Evolutionary conservation across 2,888 invertebrate genomes (phyloP), one percentile per base, ranked within the genome.

Genomic region (Tuberolachnus salignus): DNA sequence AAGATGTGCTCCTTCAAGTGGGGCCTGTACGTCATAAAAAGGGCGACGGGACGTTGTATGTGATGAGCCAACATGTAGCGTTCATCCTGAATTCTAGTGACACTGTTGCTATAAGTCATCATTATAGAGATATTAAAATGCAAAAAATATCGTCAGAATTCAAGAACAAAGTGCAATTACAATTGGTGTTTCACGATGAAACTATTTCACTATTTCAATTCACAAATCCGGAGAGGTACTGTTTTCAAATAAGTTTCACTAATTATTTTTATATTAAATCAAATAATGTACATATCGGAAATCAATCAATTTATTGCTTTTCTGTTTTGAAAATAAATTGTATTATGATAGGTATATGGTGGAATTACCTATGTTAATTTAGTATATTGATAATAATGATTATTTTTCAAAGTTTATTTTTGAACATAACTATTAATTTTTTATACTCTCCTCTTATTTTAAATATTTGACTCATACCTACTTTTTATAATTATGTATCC

Each of bases 111-210:
- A 93, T 97, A 81, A 96, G 95, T 80, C 95, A 97, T 87, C 91
- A 92, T 85, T 98, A 95, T 87, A 92, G 94, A 81, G 97, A 98
- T 86, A 97, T 98, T 82, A 98, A 97, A 90, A 95, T 92, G 82
- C 98, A 99, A 89, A 97, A 98, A 87, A 98, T 99, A 83, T 94
- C 94, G 42, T 97, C 98, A 0, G 97, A 92, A 83, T 97, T 96
- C 42, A 99, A 99, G 87, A 92, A 96, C 42, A 99, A 99, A 87
- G 95, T 99, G 78, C 99, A 99, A 86, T 88, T 99, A 19, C 99
- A 99, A 88, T 92, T 98, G 23, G 95, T 97, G 23, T 87, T 99
- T 82, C 95, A 98, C 83, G 95, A 95, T 88, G 95, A 95, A 26
- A 91, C 93, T 69, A 94, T 95, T 67, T 95, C 96, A 3, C 98